phyloP scores from a whole-genome alignment of 2,888 invertebrate species.

The Euplexia lucipara region DNA sequence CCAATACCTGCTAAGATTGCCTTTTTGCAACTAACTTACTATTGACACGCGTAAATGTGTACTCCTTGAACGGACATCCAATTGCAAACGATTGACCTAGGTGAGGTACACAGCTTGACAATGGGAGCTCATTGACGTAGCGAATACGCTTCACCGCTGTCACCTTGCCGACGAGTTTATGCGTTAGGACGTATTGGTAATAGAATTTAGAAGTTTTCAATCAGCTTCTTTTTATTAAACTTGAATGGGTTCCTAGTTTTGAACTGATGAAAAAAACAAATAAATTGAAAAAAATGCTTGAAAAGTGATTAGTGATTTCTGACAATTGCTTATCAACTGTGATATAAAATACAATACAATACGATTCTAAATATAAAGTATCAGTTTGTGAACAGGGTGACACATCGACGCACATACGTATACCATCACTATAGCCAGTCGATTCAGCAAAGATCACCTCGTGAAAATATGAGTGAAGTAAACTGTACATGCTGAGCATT shows the following conservation, averaged over 20 bases:
- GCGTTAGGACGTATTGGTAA: background rate
- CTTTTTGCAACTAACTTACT: background rate
- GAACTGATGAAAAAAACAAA: constrained; percentile 4
- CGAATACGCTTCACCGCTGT: background rate
- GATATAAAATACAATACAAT: too few relatives aligned
- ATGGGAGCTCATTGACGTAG: too few relatives aligned
- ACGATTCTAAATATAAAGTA: too few relatives aligned
- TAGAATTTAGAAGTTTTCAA: too few relatives aligned
- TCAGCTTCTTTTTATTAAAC: constrained; percentile 11
- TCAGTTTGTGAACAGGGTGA: too few relatives aligned
- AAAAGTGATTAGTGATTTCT: background rate
- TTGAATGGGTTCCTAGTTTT: background rate
- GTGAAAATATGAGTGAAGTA: too few relatives aligned
- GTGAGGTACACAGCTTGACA: background rate
- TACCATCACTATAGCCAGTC: too few relatives aligned
- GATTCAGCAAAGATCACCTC: too few relatives aligned
- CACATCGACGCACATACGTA: too few relatives aligned
- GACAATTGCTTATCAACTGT: background rate
- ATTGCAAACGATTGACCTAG: background rate
- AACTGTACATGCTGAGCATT: too few relatives aligned
- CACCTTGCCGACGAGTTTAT: background rate
- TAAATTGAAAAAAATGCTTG: background rate
- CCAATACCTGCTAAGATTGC: background rate
- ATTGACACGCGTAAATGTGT: background rate
- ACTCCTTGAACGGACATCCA: background rate